Percentiles rank a stretch among this genome's conserved stretches.
Conservation (phyloP, 2,797 vertebrate species). For the Huso huso region DNA sequence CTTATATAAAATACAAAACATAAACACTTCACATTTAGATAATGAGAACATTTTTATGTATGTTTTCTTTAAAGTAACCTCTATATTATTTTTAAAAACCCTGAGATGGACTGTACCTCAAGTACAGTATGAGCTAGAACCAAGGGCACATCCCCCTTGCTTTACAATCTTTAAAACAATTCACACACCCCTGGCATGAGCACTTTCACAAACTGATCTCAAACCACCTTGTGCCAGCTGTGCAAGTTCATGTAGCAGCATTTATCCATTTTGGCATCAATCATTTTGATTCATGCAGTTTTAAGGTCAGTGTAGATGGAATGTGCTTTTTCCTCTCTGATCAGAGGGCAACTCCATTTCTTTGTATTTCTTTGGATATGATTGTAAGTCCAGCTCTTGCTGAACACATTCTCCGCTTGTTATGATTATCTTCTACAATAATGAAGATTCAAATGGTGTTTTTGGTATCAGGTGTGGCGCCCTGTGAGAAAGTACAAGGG, state of each 20-base stretch:
- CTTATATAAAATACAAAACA: conserved; percentile 7
- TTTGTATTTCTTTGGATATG: conserved; percentile 17
- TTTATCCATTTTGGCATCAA: conserved; percentile 12
- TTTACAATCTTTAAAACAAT: conserved; percentile 50
- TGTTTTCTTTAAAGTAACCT: conserved; percentile 9
- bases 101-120: conserved; percentile 77
- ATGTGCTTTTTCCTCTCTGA: neutral
- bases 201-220: conserved; percentile 15
- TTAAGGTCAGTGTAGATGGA: neutral
- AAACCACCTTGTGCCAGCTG: conserved; percentile 4
- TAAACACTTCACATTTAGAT: conserved; percentile 20
- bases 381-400: conserved; percentile 18
- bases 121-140: conserved; percentile 49
- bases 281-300: conserved; percentile 9
- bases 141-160: conserved; percentile 46
- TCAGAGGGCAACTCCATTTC: conserved; percentile 12
- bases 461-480: conserved; percentile 70
- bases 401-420: neutral
- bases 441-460: neutral
- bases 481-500: conserved; percentile 95
- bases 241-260: conserved; percentile 4
- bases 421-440: conserved; percentile 22
- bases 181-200: conserved; percentile 26
- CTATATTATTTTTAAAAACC: conserved; percentile 49
- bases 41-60: conserved; percentile 7